These are phyloP conservation scores for Hydractinia symbiolongicarpus DNA, from an alignment of 30 jellyfish, hydroid and myxozoan genomes.

Conservation along the genomic window DNA sequence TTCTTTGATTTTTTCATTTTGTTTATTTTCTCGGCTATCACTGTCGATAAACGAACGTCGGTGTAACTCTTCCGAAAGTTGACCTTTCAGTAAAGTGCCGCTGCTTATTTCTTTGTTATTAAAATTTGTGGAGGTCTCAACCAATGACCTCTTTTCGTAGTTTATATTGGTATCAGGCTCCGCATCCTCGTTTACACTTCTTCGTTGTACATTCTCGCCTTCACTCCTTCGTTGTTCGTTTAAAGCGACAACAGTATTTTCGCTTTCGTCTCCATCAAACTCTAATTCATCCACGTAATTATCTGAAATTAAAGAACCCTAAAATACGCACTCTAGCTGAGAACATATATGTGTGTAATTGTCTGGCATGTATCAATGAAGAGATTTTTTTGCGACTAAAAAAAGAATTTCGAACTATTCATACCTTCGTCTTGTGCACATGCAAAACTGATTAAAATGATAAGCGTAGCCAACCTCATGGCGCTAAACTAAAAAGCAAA, in stretches of 20 bases:
- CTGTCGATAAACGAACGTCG: too few species aligned
- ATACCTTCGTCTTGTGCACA: background rate
- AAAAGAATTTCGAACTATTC: too few species aligned
- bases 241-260: conserved; percentile 32
- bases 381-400: too few species aligned
- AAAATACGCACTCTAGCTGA: too few species aligned
- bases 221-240: conserved; percentile 46
- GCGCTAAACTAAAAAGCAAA: background rate
- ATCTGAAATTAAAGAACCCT: background rate
- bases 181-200: conserved; percentile 44
- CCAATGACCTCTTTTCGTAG: background rate
- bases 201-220: conserved; percentile 29
- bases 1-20: too few species aligned
- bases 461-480: conserved; percentile 14
- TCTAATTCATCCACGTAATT: background rate
- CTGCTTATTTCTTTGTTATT: too few species aligned
- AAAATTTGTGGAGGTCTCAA: too few species aligned
- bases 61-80: too few species aligned
- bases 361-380: too few species aligned
- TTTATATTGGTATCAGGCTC: background rate
- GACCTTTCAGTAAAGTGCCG: too few species aligned
- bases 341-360: too few species aligned
- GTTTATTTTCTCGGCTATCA: too few species aligned
- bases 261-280: conserved; percentile 44
- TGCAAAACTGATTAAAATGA: background rate